Evolutionary conservation across 2,888 invertebrate genomes (phyloP), one percentile per base, ranked within the genome.

Genomic region (Lucinisca nassula): DNA sequence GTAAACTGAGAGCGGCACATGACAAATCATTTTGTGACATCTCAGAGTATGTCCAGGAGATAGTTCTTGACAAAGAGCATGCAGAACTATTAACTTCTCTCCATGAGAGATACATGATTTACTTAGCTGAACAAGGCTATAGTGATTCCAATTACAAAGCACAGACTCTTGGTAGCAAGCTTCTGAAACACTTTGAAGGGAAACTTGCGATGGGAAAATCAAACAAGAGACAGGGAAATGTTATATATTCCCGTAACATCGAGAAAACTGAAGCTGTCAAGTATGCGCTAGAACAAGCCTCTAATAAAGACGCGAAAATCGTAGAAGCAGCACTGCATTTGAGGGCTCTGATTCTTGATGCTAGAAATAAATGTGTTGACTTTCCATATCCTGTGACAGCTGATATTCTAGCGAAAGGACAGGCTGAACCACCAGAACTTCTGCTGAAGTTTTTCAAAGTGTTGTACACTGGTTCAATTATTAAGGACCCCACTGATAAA

Each of bases 41-140:
- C 10, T 40, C 40, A 58, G 38, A 37, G 24, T 74, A 81, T 32
- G 49, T 81, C 12, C 40, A 74, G 10, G 35, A 32, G 40, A 51
- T 49, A 37, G 32, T 81, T 14, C 49, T 74, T 4, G 12, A 24
- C n/a, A 2, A 81, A 17, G 40, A 74, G 38, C 37, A 21, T 14
- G 51, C 81, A 37, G 81, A 81, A 58, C n/a, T 74, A 14, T 27
- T 74, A 12, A 81, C 81, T 17, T 81, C 81, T 30, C 32, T 74
- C 2, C 49, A 55, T 74, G 61, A 58, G 45, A 67, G 55, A 35
- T 81, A 58, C 24, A 75, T 40, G 51, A 35, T 45, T 24, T 24
- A 45, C 40, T 17, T 58, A 24, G 17, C 73, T 14, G 81, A 81
- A 55, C 27, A 58, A 12, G 74, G n/a, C 3, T 74, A 32, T 38